A percentile compares a stretch with the other conserved stretches of the same genome.
Evolutionary conservation across 2,888 invertebrate species (phyloP).

Genomic region (Schizaphis graminum): DNA sequence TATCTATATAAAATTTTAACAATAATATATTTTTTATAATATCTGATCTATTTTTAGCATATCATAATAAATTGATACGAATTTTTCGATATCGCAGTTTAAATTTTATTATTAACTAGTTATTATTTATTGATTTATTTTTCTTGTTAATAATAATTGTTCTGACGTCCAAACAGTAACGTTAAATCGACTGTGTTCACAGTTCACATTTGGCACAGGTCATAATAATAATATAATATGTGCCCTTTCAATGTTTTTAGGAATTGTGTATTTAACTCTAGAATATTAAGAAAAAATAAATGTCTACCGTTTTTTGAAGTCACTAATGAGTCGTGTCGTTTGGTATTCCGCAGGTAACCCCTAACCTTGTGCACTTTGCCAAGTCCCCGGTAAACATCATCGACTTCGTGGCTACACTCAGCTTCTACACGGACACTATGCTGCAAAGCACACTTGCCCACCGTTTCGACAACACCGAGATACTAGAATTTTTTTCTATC

Average conservation of each 20-base stretch:
- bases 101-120: not conserved
- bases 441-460: slow-evolving; percentile 87
- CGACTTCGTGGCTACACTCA: slow-evolving; percentile 98
- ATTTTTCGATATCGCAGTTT: not conserved
- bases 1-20: too few relatives aligned
- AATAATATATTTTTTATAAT: too few relatives aligned
- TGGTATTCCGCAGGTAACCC: slow-evolving; percentile 72
- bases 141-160: not conserved
- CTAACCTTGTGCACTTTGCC: slow-evolving; percentile 92
- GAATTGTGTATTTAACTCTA: not conserved
- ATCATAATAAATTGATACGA: not conserved
- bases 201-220: not conserved
- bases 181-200: not conserved
- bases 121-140: not conserved
- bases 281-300: not conserved
- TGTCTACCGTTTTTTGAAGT: not conserved
- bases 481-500: slow-evolving; percentile 97
- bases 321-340: not conserved
- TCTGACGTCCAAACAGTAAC: not conserved
- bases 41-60: not conserved
- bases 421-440: slow-evolving; percentile 95
- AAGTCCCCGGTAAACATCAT: slow-evolving; percentile 98
- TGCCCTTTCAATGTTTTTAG: not conserved
- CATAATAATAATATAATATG: not conserved
- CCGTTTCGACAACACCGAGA: slow-evolving; percentile 93